Conservation (phyloP, 1,140 invertebrate species). For the Zaprionus davidi region DNA sequence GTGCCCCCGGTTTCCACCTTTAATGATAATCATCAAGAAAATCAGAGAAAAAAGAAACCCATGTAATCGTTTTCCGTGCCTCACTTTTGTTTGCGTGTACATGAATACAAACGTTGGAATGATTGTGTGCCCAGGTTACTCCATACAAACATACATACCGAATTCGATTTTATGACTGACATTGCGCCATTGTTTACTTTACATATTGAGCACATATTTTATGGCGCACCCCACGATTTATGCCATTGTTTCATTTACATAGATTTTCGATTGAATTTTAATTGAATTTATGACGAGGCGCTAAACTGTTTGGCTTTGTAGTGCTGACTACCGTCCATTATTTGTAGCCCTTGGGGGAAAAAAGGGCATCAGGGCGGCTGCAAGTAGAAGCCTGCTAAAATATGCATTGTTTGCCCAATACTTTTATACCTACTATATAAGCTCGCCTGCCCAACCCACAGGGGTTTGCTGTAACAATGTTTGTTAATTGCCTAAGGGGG, state of each 20-base stretch:
- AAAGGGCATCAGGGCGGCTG: not conserved
- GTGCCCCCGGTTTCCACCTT: conserved; percentile 2
- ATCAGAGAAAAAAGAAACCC: conserved; percentile 2
- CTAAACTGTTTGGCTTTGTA: conserved; percentile 59
- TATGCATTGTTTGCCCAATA: conserved; percentile 62
- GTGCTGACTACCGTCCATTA: conserved; percentile 49
- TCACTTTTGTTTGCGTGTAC: conserved; percentile 10
- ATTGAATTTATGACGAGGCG: conserved; percentile 72
- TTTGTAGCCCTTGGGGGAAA: conserved; percentile 33
- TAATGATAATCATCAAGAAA: conserved; percentile 54
- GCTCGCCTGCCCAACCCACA: not conserved
- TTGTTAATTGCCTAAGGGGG: conserved; percentile 44
- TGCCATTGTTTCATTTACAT: conserved; percentile 73
- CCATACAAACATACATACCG: conserved; percentile 14
- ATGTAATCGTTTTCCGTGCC: conserved; percentile 21
- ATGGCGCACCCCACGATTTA: conserved; percentile 55
- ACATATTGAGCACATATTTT: conserved; percentile 9
- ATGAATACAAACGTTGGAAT: conserved; percentile 2
- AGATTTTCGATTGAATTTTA: conserved; percentile 81
- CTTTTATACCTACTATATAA: not conserved
- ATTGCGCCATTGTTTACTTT: conserved; percentile 33
- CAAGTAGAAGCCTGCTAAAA: conserved; percentile 43
- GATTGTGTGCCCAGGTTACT: conserved; percentile 2
- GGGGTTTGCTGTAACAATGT: conserved; percentile 8
- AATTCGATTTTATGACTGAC: conserved; percentile 20